Evolutionary conservation across 1,140 invertebrate genomes (phyloP).

Genomic region (Samia ricini): DNA sequence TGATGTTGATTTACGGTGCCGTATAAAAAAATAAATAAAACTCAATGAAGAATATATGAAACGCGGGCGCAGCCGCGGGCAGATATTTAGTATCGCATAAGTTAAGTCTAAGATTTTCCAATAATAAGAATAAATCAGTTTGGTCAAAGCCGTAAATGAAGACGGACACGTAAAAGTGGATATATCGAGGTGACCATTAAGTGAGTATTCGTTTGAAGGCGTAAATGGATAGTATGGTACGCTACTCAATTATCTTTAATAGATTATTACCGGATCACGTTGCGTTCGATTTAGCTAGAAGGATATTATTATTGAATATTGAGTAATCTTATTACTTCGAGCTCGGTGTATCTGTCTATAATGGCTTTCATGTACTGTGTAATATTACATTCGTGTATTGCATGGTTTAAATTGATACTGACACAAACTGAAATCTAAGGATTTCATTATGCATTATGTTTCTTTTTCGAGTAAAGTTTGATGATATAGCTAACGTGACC

Average conservation of each 20-base stretch:
- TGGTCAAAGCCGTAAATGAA: not conserved
- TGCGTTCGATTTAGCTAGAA: not conserved
- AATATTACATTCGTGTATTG: not conserved
- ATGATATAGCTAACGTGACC: too few species aligned
- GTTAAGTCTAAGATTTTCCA: too few species aligned
- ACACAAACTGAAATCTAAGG: too few species aligned
- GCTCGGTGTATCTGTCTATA: not conserved
- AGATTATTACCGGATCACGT: conserved; percentile 19
- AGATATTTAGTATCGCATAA: too few species aligned
- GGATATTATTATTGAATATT: conserved; percentile 1
- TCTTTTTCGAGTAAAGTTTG: too few species aligned
- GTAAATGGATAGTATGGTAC: conserved; percentile 34
- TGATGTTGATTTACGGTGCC: too few species aligned
- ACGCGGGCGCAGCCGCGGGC: too few species aligned
- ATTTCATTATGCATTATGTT: too few species aligned
- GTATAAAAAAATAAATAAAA: too few species aligned
- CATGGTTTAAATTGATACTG: too few species aligned
- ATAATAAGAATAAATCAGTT: not conserved
- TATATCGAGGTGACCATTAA: conserved; percentile 27
- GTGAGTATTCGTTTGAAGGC: conserved; percentile 25
- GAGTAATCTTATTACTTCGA: not conserved
- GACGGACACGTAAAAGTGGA: not conserved
- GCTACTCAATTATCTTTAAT: conserved; percentile 37
- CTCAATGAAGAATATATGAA: too few species aligned
- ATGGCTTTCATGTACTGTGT: not conserved